phyloP scores from a whole-genome alignment of 1,140 invertebrate species.

The Helicoverpa zea region DNA sequence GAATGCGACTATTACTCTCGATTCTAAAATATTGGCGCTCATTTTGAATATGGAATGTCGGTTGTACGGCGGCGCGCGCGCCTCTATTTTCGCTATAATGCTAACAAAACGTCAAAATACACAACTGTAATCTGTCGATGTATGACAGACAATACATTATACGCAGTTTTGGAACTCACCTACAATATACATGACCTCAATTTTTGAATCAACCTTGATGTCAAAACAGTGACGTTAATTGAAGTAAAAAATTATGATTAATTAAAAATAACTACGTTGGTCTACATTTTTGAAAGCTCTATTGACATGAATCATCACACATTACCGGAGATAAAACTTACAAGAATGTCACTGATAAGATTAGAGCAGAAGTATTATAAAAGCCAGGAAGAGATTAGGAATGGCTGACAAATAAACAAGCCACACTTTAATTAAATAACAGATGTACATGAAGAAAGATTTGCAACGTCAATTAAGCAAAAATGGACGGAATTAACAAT shows the following conservation, averaged over 20 bases:
- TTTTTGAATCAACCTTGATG: conserved; percentile 27
- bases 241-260: conserved; percentile 18
- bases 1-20: conserved; percentile 56
- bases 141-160: conserved; percentile 38
- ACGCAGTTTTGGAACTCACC: conserved; percentile 9
- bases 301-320: conserved; percentile 1
- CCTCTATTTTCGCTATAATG: conserved; percentile 2
- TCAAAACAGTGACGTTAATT: conserved; percentile 31
- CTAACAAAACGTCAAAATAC: conserved; percentile 34
- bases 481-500: neutral
- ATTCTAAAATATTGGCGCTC: conserved; percentile 53
- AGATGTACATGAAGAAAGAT: neutral
- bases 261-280: conserved; percentile 21
- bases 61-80: conserved; percentile 8
- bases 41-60: conserved; percentile 43
- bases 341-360: conserved; percentile 5
- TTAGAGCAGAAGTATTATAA: neutral
- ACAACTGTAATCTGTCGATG: conserved; percentile 32
- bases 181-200: conserved; percentile 21
- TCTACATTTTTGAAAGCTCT: conserved; percentile 2
- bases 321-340: neutral
- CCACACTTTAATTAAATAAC: neutral
- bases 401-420: neutral
- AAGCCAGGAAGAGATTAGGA: neutral
- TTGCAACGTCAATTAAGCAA: neutral